These are phyloP conservation scores for Andinoacara biseriatus DNA, from an alignment of 2,113 vertebrate genomes.

Conservation along the genomic window DNA sequence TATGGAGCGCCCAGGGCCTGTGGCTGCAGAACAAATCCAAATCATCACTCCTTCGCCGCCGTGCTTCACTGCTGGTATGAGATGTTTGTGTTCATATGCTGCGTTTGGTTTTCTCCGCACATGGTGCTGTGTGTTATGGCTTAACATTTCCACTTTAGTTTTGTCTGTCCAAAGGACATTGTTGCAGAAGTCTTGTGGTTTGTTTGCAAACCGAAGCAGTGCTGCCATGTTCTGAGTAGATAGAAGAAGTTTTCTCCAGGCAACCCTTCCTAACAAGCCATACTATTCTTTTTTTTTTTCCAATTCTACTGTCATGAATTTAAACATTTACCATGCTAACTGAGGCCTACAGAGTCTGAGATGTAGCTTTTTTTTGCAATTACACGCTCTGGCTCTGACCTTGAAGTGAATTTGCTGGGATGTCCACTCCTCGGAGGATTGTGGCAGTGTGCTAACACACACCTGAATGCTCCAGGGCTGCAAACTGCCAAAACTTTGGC, in stretches of 20 bases:
- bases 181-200: background rate
- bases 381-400: background rate
- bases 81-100: background rate
- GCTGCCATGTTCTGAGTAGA: background rate
- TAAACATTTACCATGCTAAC: background rate
- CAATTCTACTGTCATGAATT: background rate
- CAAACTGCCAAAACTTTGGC: background rate
- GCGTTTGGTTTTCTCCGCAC: no score
- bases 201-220: no score
- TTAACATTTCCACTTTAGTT: no score
- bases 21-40: no score
- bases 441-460: no score
- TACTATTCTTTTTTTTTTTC: background rate
- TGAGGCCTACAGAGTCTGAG: background rate
- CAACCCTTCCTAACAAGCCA: background rate
- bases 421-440: no score
- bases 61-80: background rate
- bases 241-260: background rate
- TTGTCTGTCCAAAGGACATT: no score
- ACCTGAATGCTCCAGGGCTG: background rate
- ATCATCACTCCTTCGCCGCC: background rate
- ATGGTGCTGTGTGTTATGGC: no score
- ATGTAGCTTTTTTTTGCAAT: background rate
- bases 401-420: background rate
- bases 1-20: no score